A percentile compares a stretch with the other conserved stretches of the same genome.
Conservation (phyloP, 1,140 invertebrate species). For the Aradophagus sp. region DNA sequence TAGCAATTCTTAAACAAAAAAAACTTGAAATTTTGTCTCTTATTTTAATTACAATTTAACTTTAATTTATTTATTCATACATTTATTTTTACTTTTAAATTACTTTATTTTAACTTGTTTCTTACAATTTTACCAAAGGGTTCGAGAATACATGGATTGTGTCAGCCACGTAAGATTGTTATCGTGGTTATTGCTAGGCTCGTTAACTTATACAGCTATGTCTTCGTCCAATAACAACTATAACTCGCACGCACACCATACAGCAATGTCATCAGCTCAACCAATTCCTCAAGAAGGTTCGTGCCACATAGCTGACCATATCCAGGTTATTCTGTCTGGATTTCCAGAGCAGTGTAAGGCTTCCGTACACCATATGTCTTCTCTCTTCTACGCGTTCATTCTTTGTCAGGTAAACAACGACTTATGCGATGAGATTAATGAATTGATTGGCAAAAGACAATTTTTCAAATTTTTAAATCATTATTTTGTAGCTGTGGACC, state of each 20-base stretch:
- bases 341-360: slow-evolving; percentile 97
- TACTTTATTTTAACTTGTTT: neutral
- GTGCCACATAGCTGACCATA: slow-evolving; percentile 96
- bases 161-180: slow-evolving; percentile 94
- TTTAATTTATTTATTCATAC: too few relatives aligned
- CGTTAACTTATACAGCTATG: slow-evolving; percentile 90
- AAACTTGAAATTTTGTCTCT: too few relatives aligned
- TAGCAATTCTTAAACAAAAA: neutral
- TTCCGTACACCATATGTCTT: slow-evolving; percentile 93
- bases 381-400: slow-evolving; percentile 87
- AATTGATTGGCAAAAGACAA: neutral
- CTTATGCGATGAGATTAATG: slow-evolving; percentile 7
- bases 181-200: slow-evolving; percentile 96
- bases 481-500: slow-evolving; percentile 90
- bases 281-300: slow-evolving; percentile 97
- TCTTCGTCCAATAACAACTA: slow-evolving; percentile 68
- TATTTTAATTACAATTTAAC: too few relatives aligned
- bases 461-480: slow-evolving; percentile 1
- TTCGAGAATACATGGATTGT: slow-evolving; percentile 96
- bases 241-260: slow-evolving; percentile 63
- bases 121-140: slow-evolving; percentile 73
- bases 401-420: slow-evolving; percentile 81
- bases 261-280: slow-evolving; percentile 78
- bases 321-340: slow-evolving; percentile 94
- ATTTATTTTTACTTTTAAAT: too few relatives aligned